A percentile compares a stretch with the other conserved stretches of the same genome.
Evolutionary conservation across 2,113 vertebrate species (phyloP).

Genomic region (Rhombomys opimus): DNA sequence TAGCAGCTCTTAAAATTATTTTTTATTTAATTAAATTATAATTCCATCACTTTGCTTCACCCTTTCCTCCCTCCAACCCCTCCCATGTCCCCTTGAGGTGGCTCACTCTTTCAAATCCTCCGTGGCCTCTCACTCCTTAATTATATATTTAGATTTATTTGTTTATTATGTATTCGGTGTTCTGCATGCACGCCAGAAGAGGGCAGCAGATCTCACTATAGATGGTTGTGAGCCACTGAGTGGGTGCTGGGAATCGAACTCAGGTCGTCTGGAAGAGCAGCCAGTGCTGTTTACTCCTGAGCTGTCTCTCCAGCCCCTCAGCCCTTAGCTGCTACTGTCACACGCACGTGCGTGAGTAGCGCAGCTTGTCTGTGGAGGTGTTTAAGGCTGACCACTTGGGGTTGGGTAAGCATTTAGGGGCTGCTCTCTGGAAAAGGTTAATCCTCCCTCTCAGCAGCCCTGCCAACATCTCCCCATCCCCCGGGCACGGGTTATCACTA

Average conservation of each 20-base stretch:
- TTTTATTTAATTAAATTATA: not conserved
- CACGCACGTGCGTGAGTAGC: not conserved
- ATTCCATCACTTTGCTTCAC: not conserved
- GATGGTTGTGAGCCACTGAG: too few relatives aligned
- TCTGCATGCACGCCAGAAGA: too few relatives aligned
- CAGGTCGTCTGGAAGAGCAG: too few relatives aligned
- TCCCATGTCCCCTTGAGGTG: not conserved
- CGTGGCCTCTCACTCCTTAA: too few relatives aligned
- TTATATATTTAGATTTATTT: too few relatives aligned
- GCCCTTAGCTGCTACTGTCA: too few relatives aligned
- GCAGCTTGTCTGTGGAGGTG: not conserved
- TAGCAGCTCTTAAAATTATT: constrained; percentile 89
- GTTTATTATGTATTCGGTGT: too few relatives aligned
- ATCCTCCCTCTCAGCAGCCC: not conserved
- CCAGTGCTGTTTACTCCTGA: too few relatives aligned
- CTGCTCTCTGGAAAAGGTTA: not conserved
- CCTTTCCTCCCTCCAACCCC: not conserved
- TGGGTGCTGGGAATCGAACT: too few relatives aligned
- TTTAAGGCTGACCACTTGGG: not conserved
- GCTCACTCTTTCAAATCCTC: not conserved
- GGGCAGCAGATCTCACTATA: too few relatives aligned
- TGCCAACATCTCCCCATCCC: too few relatives aligned
- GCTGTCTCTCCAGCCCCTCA: too few relatives aligned
- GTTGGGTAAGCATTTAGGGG: not conserved
- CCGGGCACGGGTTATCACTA: not conserved